Conservation (phyloP, 2,113 vertebrate species). For the Verasper variegatus region DNA sequence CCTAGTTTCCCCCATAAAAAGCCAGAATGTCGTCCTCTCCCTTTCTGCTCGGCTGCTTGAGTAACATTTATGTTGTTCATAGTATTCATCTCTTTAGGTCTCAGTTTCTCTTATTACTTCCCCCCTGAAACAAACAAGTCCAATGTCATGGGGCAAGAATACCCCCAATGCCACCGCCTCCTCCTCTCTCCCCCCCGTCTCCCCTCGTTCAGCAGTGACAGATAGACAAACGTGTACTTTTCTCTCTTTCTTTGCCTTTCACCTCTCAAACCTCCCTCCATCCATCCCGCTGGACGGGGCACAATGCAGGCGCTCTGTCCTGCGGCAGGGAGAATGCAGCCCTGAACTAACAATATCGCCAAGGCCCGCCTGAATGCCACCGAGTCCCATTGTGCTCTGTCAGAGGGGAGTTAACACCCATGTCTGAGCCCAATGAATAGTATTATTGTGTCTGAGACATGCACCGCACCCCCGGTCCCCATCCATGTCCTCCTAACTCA, state of each 20-base stretch:
- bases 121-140: slow-evolving; percentile 71
- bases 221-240: slow-evolving; percentile 81
- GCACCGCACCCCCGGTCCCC: slow-evolving; percentile 76
- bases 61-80: neutral
- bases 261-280: slow-evolving; percentile 81
- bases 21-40: too few species aligned
- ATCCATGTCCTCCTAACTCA: slow-evolving; percentile 70
- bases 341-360: slow-evolving; percentile 87
- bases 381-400: slow-evolving; percentile 87
- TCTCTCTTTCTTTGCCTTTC: slow-evolving; percentile 82
- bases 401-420: slow-evolving; percentile 88
- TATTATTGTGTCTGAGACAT: slow-evolving; percentile 90
- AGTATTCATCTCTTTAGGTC: slow-evolving; percentile 71
- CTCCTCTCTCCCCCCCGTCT: slow-evolving; percentile 38
- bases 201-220: slow-evolving; percentile 77
- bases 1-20: too few species aligned
- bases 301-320: slow-evolving; percentile 86
- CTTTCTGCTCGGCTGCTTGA: too few species aligned
- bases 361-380: slow-evolving; percentile 84
- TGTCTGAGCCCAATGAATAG: slow-evolving; percentile 87
- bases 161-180: slow-evolving; percentile 23
- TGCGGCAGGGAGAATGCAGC: slow-evolving; percentile 80
- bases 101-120: slow-evolving; percentile 49
- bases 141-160: slow-evolving; percentile 71
- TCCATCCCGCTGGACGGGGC: slow-evolving; percentile 79